A percentile compares a stretch with the other conserved stretches of the same genome.
phyloP scores from a whole-genome alignment of 1,140 invertebrate genomes.

The Paraescarpia echinospica region DNA sequence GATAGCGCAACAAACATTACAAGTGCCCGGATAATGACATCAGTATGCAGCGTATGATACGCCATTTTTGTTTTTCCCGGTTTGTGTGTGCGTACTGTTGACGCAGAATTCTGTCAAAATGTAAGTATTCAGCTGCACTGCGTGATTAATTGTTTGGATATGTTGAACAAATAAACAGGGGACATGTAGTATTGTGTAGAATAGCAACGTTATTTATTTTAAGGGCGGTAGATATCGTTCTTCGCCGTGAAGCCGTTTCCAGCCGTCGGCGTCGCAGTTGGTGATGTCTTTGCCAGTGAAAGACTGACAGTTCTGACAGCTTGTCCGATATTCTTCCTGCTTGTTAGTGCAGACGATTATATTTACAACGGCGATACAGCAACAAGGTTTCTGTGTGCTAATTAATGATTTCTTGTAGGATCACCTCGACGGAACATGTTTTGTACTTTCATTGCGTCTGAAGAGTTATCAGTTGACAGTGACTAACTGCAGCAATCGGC shows the following conservation, averaged over 20 bases:
- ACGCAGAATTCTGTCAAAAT: conserved; percentile 1
- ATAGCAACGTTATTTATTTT: neutral
- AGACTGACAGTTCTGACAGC: neutral
- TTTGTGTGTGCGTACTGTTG: neutral
- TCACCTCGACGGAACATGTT: neutral
- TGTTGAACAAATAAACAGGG: neutral
- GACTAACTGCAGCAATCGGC: neutral
- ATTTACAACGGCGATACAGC: neutral
- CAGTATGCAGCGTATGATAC: conserved; percentile 4
- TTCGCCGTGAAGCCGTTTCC: neutral
- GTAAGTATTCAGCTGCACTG: neutral
- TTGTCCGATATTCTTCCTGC: neutral
- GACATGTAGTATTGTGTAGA: neutral
- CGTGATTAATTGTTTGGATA: neutral
- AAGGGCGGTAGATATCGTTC: neutral
- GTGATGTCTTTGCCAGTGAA: neutral
- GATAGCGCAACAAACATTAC: neutral
- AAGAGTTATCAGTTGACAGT: no score
- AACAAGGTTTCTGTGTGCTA: neutral
- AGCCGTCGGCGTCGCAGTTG: neutral
- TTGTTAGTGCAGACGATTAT: neutral
- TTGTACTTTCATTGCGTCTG: neutral
- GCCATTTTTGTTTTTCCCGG: neutral
- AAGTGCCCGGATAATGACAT: neutral
- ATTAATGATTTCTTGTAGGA: neutral